Evolutionary conservation across 2,797 vertebrate genomes (phyloP).

Genomic region (Malacoraja senta): DNA sequence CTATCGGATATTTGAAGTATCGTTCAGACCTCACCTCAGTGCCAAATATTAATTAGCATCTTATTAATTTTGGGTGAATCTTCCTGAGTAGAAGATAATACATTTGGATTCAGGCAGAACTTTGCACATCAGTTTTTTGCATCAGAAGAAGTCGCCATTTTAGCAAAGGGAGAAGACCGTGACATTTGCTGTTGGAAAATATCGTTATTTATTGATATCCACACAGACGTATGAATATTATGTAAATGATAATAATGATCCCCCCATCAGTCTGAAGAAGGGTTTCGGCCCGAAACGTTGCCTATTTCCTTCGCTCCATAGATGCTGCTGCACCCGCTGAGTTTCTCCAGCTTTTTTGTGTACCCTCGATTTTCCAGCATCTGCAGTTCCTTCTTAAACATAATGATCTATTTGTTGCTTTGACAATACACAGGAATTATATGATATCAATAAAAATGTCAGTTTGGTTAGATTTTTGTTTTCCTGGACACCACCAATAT

Average conservation of each 20-base stretch:
- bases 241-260: background rate
- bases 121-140: background rate
- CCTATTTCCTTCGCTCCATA: too few relatives aligned
- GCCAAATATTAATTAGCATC: background rate
- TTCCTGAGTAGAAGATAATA: background rate
- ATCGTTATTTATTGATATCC: background rate
- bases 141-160: background rate
- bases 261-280: too few relatives aligned
- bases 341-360: too few relatives aligned
- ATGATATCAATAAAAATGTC: background rate
- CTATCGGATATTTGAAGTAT: background rate
- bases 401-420: background rate
- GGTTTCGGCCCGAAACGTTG: too few relatives aligned
- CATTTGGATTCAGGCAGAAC: background rate
- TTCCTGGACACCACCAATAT: background rate
- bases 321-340: too few relatives aligned
- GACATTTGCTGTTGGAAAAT: background rate
- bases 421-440: background rate
- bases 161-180: background rate
- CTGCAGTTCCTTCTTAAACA: too few relatives aligned
- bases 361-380: too few relatives aligned
- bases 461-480: background rate
- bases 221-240: background rate
- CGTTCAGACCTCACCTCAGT: background rate
- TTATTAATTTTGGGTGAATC: slow-evolving; percentile 17